Base-by-base conservation (phyloP, 2,113 vertebrate species). In the Guaruba guarouba region DNA sequence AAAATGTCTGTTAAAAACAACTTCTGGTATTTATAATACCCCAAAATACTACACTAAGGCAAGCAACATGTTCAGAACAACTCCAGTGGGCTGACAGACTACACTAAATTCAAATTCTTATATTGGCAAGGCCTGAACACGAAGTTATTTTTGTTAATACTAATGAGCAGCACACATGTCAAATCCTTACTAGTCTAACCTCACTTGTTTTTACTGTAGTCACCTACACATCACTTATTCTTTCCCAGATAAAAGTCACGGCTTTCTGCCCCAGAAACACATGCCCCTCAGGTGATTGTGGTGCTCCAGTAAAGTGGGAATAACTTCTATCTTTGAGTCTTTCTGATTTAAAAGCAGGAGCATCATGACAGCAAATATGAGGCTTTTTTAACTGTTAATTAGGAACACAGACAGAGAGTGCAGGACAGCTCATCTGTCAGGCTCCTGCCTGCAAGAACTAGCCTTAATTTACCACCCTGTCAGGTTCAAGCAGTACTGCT, bases 101-200 rank as follows among this genome's bases (percentile, higher is more conserved):
- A 51, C 13, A 39, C 29, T 61, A 59, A 61, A 25, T 62, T 24
- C 22, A 69, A 31, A 14, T 73, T 90, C 61, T 76, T 55, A 16
- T 1, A 8, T 12, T 0, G 0, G 12, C 1, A 1, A 76, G 28
- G 27, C 9, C 37, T 59, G 61, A 93, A 66, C 22, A 74, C 0
- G 9, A 80, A 82, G 43, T 51, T 55, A 15, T 37, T 82, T 83
- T 90, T 80, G 29, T 52, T 61, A 66, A 81, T 20, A 33, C 10
- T 67, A 62, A 62, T 0, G 2, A 88, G 17, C 24, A 33, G 31
- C 41, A 57, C 9, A 52, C 5, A 2, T 6, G 8, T 29, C 37
- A 83, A 59, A 90, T 29, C 12, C 22, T 61, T 71, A 39, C 41
- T 35, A 37, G n/a, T 75, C n/a, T 77, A 57, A 41, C 9, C 5